These are phyloP conservation scores for Mionectes macconnelli DNA, from an alignment of 2,113 vertebrate species.

Conservation along the genomic window DNA sequence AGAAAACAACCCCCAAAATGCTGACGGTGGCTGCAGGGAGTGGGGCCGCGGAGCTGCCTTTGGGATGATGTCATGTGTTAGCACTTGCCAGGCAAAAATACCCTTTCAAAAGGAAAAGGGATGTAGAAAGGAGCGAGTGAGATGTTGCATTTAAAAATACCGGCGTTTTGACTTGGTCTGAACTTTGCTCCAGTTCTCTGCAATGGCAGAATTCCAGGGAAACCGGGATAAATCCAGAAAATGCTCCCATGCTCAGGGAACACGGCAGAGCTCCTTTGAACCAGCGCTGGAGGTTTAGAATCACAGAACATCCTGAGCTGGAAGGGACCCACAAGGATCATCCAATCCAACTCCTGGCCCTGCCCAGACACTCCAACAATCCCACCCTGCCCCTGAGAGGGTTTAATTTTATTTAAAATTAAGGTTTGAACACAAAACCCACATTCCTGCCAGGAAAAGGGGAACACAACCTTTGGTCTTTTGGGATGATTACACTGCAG, in stretches of 20 bases:
- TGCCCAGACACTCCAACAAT: not conserved
- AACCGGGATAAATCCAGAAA: not conserved
- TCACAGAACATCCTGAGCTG: not conserved
- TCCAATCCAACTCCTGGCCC: not conserved
- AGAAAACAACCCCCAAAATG: not conserved
- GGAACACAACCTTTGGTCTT: not conserved
- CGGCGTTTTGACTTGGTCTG: not conserved
- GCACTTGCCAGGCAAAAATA: conserved; percentile 55
- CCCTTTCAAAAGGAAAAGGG: not conserved
- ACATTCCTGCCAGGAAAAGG: not conserved
- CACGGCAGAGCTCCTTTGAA: rapidly evolving
- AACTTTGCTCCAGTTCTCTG: conserved; percentile 13
- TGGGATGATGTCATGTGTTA: not conserved
- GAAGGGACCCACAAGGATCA: not conserved
- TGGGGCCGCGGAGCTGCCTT: not conserved
- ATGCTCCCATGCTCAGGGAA: not conserved
- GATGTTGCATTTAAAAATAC: conserved; percentile 17
- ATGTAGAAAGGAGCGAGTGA: not conserved
- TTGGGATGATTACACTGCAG: not conserved
- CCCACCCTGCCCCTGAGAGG: not conserved
- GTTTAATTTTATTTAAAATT: not conserved
- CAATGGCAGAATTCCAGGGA: not conserved
- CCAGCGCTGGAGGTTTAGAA: not conserved
- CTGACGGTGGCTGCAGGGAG: not conserved
- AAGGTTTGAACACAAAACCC: not conserved